Evolutionary conservation across 1,140 invertebrate genomes (phyloP).

Genomic region (Diabrotica virgifera): DNA sequence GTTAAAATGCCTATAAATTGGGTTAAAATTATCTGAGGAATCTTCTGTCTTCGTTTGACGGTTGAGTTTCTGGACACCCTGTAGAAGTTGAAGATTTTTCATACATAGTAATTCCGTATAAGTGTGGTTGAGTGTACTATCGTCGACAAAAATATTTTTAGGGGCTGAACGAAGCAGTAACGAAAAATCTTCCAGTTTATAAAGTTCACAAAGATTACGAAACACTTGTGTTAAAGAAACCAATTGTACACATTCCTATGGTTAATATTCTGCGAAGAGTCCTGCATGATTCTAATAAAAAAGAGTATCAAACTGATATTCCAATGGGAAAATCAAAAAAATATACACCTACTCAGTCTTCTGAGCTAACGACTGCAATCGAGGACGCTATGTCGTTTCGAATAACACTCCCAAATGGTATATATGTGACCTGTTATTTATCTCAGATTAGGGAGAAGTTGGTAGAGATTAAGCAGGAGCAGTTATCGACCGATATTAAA

Average conservation of each 20-base stretch:
- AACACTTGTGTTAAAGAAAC: background rate
- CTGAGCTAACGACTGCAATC: background rate
- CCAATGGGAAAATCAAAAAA: background rate
- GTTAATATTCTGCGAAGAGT: slow-evolving; percentile 17
- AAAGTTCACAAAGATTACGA: slow-evolving; percentile 18
- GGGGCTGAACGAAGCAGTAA: slow-evolving; percentile 5
- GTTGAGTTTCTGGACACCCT: too few relatives aligned
- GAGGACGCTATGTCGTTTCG: slow-evolving; percentile 23
- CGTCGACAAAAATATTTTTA: background rate
- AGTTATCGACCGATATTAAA: slow-evolving; percentile 9
- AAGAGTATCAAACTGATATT: slow-evolving; percentile 4
- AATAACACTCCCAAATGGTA: slow-evolving; percentile 31
- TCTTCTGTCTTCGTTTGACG: too few relatives aligned
- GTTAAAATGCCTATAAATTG: too few relatives aligned
- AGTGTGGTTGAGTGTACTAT: too few relatives aligned
- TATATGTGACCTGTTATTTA: slow-evolving; percentile 24
- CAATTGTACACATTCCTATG: slow-evolving; percentile 23
- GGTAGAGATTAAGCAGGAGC: slow-evolving; percentile 28
- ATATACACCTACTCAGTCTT: background rate
- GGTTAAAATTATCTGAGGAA: too few relatives aligned
- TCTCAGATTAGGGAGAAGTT: slow-evolving; percentile 10
- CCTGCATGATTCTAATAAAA: slow-evolving; percentile 2
- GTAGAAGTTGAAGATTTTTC: too few relatives aligned
- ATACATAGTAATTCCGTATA: too few relatives aligned
- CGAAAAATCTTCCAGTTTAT: slow-evolving; percentile 14